Evolutionary conservation across 1,140 invertebrate species (phyloP), one percentile per base, ranked within the genome.

Genomic region (Agraylea sexmaculata): DNA sequence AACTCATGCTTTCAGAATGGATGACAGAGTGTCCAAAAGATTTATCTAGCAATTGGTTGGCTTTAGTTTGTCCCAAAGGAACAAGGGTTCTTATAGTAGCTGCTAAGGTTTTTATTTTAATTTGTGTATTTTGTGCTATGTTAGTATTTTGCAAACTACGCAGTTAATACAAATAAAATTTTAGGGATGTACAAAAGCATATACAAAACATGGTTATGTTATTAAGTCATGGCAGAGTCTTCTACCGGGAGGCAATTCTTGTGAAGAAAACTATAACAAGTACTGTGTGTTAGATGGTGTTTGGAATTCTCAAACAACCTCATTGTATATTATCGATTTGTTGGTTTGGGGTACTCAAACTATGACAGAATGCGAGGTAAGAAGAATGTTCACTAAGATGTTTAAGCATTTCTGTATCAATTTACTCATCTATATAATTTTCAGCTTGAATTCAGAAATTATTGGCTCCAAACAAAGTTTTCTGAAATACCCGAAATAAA

Each of bases 1-100:
- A 60, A 4, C 48, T 68, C 1, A 68, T 68, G 87, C 54, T 85
- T 17, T 94, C 90, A 1, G 91, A 95, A 61, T 96, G 90, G 90
- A 65, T 96, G 56, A 61, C 83, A 2, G 86, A 94, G 49, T 73
- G 81, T 31, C 91, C 91, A 11, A 62, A 70, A 38, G 80, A 89
- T 62, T 77, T 92, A 51, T 51, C 71, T 19, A 60, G 74, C 6
- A 75, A 83, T 34, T 96, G 90, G 88, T 57, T 77, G n/a, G 69
- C 88, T 43, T 73, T 88, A 20, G 70, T 82, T 1, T 90, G 84
- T 62, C 91, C 91, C 21, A 69, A 77, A 51, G 91, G 88, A 18
- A 75, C 73, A 47, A 68, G 91, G 43, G 73, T 71, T 50, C 61
- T 94, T 5, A 64, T 94, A 23, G 71, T 94, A 25, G 80, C 88